phyloP scores from a whole-genome alignment of 2,113 vertebrate genomes.

The Acanthisitta chloris region DNA sequence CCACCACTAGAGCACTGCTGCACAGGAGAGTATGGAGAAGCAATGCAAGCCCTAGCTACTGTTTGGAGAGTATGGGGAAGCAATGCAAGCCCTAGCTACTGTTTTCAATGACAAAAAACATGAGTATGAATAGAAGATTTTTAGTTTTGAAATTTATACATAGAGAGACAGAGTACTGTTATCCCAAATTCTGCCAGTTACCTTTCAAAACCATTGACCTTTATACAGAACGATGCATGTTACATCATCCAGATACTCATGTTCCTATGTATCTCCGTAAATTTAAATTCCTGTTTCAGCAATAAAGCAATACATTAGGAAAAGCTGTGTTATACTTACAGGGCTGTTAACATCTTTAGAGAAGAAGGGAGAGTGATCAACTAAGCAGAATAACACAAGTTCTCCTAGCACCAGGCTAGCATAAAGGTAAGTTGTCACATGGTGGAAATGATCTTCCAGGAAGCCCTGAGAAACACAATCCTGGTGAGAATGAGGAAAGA shows the following conservation, averaged over 20 bases:
- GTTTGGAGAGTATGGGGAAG: not conserved
- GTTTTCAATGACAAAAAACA: not conserved
- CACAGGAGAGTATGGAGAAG: not conserved
- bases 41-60: not conserved
- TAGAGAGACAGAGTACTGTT: not conserved
- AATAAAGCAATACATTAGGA: not conserved
- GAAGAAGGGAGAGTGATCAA: slow-evolving; percentile 81
- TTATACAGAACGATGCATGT: not conserved
- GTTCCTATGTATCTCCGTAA: not conserved
- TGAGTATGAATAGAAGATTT: not conserved
- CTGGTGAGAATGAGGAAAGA: not conserved
- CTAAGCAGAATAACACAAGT: slow-evolving; percentile 85
- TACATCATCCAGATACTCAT: not conserved
- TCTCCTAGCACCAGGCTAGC: slow-evolving; percentile 80
- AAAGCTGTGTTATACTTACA: slow-evolving; percentile 66
- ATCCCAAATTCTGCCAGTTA: not conserved
- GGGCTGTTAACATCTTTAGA: slow-evolving; percentile 66
- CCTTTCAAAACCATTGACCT: not conserved
- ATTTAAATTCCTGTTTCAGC: not conserved
- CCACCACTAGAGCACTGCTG: not conserved
- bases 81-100: not conserved
- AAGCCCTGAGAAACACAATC: slow-evolving; percentile 75
- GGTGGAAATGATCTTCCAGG: slow-evolving; percentile 73
- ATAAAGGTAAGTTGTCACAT: slow-evolving; percentile 82
- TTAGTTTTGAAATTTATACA: not conserved